Percentiles rank a stretch among this genome's conserved stretches.
phyloP scores from a whole-genome alignment of 2,797 vertebrate species.

The Peromyscus nudipes region DNA sequence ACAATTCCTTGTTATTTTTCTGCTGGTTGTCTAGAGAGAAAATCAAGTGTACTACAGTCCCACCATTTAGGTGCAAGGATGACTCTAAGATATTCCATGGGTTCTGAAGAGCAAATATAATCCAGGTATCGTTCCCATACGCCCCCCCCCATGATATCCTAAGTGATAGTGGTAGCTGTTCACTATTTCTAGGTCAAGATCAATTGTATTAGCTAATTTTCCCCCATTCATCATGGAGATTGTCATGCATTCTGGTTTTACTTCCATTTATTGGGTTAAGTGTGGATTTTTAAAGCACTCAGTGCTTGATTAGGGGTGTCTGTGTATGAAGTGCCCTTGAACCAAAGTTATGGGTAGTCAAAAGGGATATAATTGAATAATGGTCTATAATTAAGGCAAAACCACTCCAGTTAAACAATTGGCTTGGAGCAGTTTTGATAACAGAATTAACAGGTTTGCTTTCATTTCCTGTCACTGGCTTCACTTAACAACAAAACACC shows the following conservation, averaged over 20 bases:
- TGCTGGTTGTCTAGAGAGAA: not conserved
- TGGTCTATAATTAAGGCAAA: slow-evolving; percentile 70
- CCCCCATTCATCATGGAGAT: not conserved
- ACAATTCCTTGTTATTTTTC: not conserved
- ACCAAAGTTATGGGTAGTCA: slow-evolving; percentile 49
- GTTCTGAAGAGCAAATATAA: slow-evolving; percentile 37
- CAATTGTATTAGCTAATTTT: not conserved
- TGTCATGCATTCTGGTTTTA: slow-evolving; percentile 18
- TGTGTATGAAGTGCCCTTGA: slow-evolving; percentile 61
- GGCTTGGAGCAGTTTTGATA: slow-evolving; percentile 19
- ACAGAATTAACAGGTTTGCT: slow-evolving; percentile 46
- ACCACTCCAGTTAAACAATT: slow-evolving; percentile 70
- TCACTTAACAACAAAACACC: not conserved
- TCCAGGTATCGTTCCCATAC: not conserved
- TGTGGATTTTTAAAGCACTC: slow-evolving; percentile 48
- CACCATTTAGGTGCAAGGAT: not conserved
- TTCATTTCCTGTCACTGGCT: not conserved
- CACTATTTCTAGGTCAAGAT: not conserved
- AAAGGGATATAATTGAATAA: slow-evolving; percentile 72
- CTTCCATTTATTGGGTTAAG: slow-evolving; percentile 51
- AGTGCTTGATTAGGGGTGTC: slow-evolving; percentile 52
- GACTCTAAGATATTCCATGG: not conserved
- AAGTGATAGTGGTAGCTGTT: not conserved
- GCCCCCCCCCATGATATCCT: not conserved
- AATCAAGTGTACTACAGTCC: not conserved